Evolutionary conservation across 2,888 invertebrate species (phyloP).

Genomic region (Mamestra brassicae): DNA sequence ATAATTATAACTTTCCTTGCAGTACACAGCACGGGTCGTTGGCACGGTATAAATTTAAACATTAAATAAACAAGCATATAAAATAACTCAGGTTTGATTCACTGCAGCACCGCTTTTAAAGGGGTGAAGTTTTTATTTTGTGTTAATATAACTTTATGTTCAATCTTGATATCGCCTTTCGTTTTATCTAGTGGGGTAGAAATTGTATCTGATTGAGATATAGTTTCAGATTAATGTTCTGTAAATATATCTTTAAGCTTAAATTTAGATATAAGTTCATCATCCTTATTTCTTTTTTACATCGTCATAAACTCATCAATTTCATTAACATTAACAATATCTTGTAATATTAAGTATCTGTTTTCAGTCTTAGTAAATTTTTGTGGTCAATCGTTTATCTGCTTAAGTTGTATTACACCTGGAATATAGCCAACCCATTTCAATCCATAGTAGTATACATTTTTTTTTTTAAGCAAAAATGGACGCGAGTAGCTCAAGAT

Average conservation of each 20-base stretch:
- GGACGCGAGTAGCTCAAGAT: not conserved
- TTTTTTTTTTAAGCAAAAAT: not conserved
- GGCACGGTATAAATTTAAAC: constrained; percentile 89
- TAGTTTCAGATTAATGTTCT: constrained; percentile 4
- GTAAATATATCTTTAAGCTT: not conserved
- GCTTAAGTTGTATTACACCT: not conserved
- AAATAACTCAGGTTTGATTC: constrained; percentile 86
- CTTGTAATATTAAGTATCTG: not conserved
- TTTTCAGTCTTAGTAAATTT: not conserved
- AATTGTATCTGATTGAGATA: constrained; percentile 38
- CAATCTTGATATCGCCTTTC: constrained; percentile 42
- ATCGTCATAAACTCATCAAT: not conserved
- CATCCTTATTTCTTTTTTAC: not conserved
- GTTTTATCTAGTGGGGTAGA: constrained; percentile 19
- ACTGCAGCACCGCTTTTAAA: constrained; percentile 72
- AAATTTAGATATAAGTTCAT: not conserved
- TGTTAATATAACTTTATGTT: constrained; percentile 52
- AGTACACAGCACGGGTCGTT: constrained; percentile 79
- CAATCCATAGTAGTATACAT: not conserved
- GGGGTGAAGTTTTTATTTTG: constrained; percentile 71
- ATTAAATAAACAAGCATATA: constrained; percentile 88
- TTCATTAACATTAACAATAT: not conserved
- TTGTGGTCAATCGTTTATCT: too few species aligned
- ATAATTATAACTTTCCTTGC: constrained; percentile 72
- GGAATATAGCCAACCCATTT: not conserved